phyloP scores from a whole-genome alignment of 2,888 invertebrate genomes.

The Rhorus exstirpatorius region DNA sequence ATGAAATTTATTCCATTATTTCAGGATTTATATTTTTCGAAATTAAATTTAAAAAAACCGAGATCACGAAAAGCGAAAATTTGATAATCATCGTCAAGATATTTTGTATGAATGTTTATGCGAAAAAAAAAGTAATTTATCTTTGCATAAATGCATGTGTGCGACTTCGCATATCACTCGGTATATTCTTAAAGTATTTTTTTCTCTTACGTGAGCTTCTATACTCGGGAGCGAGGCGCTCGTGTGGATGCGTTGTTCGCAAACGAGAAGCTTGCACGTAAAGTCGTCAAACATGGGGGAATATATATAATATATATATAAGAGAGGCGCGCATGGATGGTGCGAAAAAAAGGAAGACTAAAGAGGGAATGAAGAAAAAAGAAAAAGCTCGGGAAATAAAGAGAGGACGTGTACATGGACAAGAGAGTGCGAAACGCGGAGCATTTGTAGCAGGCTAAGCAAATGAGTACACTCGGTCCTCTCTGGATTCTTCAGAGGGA shows the following conservation, averaged over 20 bases:
- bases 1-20: no score
- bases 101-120: neutral
- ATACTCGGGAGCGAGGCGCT: neutral
- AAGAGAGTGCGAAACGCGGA: constrained; percentile 54
- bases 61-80: neutral
- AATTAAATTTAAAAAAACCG: no score
- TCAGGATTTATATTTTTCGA: no score
- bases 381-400: constrained; percentile 24
- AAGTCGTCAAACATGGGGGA: constrained; percentile 31
- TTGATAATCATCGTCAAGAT: neutral
- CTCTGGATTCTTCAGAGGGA: constrained; percentile 80
- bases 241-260: neutral
- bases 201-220: constrained; percentile 39
- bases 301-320: neutral
- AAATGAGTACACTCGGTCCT: constrained; percentile 78
- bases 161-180: constrained; percentile 22
- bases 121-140: neutral
- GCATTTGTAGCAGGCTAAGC: constrained; percentile 79
- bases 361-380: neutral
- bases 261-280: constrained; percentile 14
- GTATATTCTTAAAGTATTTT: constrained; percentile 46
- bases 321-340: constrained; percentile 9
- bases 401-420: constrained; percentile 16
- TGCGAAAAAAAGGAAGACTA: neutral
- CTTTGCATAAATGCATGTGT: neutral